Conservation (phyloP, 1,140 invertebrate species). For the Ostrea edulis region DNA sequence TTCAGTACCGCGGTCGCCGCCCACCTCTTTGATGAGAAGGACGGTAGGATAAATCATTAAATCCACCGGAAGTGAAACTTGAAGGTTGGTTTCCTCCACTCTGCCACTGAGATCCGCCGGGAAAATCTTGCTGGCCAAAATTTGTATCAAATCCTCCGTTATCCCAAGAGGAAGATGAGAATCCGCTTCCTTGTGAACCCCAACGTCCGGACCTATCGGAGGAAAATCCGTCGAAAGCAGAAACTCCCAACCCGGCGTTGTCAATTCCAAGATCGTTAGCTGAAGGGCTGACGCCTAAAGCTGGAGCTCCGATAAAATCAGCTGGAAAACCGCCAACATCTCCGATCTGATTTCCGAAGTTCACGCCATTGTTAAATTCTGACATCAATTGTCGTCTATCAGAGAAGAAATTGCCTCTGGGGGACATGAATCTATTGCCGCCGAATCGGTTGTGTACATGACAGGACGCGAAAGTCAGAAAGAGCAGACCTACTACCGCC, state of each 20-base stretch:
- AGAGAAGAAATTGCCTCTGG: background rate
- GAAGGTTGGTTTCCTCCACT: background rate
- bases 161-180: slow-evolving; percentile 20
- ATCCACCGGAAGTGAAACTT: background rate
- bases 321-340: background rate
- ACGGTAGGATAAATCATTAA: background rate
- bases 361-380: slow-evolving; percentile 9
- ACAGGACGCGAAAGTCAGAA: background rate
- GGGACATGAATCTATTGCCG: background rate
- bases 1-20: background rate
- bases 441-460: background rate
- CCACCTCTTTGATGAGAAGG: background rate
- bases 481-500: background rate
- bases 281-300: background rate
- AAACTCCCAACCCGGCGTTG: background rate
- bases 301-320: slow-evolving; percentile 10
- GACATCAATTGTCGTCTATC: background rate
- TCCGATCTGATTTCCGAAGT: background rate
- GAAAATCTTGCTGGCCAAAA: background rate
- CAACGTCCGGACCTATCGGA: background rate
- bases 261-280: background rate
- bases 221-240: background rate
- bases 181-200: background rate
- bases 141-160: slow-evolving; percentile 9
- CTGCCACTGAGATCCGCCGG: background rate